phyloP scores from a whole-genome alignment of 2,113 vertebrate genomes.

The Carettochelys insculpta region DNA sequence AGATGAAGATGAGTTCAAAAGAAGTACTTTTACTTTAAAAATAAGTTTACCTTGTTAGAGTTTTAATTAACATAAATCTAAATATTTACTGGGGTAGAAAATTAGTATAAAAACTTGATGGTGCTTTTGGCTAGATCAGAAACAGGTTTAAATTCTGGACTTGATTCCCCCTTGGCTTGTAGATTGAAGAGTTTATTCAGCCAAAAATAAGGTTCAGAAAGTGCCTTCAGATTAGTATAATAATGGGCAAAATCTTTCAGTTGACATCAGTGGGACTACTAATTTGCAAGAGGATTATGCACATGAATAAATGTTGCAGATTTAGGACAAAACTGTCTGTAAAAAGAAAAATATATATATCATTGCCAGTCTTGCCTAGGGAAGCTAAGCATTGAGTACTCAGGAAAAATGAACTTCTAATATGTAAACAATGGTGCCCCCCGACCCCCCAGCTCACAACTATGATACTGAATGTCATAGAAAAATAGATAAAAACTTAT shows the following conservation, averaged over 20 bases:
- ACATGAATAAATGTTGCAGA: neutral
- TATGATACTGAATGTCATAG: neutral
- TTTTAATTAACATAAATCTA: neutral
- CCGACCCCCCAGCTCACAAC: neutral
- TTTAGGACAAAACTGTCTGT: neutral
- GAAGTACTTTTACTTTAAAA: accelerated
- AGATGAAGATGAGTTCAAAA: neutral
- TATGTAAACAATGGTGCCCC: neutral
- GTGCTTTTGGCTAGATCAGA: neutral
- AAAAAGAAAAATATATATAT: neutral
- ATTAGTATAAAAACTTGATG: neutral
- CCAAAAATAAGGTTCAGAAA: neutral
- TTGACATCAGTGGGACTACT: neutral
- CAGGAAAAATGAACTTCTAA: neutral
- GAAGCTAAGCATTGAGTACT: neutral
- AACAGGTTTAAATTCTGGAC: neutral
- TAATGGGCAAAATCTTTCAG: neutral
- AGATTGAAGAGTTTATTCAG: neutral
- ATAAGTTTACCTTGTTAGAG: neutral
- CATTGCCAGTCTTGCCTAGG: neutral
- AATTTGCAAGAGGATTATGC: neutral
- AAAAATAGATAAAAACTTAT: neutral
- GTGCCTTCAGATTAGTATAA: neutral
- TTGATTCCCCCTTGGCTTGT: neutral
- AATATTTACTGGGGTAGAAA: neutral